These are phyloP conservation scores for Brachyptera risi DNA, from an alignment of 2,888 invertebrate species.

Conservation along the genomic window DNA sequence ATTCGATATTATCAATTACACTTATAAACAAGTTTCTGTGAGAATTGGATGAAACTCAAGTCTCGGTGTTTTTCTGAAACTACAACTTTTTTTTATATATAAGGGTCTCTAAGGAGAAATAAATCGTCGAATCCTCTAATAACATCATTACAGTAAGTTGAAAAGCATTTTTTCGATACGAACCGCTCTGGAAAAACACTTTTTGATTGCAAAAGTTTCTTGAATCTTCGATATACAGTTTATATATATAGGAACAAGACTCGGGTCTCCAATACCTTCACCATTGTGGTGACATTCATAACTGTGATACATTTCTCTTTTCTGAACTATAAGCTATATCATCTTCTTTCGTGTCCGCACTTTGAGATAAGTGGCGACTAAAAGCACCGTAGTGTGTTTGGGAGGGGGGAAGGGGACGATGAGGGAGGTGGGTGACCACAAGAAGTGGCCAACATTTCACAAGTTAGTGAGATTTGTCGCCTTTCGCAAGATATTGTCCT, in stretches of 20 bases:
- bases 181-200: neutral
- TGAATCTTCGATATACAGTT: neutral
- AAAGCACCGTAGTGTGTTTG: neutral
- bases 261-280: slow-evolving; percentile 2
- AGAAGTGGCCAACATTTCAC: slow-evolving; percentile 28
- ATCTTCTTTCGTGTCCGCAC: slow-evolving; percentile 27
- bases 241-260: neutral
- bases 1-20: slow-evolving; percentile 4
- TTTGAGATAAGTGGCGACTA: slow-evolving; percentile 27
- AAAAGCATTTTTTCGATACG: neutral
- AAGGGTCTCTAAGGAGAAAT: slow-evolving; percentile 8
- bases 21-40: neutral
- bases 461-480: slow-evolving; percentile 26
- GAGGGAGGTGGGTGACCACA: slow-evolving; percentile 16
- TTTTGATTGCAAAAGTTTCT: slow-evolving; percentile 16
- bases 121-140: neutral
- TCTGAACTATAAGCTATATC: slow-evolving; percentile 23
- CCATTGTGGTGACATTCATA: slow-evolving; percentile 10
- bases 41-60: neutral
- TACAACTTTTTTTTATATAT: neutral
- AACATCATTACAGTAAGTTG: slow-evolving; percentile 5
- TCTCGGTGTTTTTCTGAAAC: neutral
- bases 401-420: neutral
- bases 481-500: slow-evolving; percentile 24
- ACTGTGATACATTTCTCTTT: slow-evolving; percentile 16